Conservation (phyloP, 2,113 vertebrate genomes). For the Capra hircus region DNA sequence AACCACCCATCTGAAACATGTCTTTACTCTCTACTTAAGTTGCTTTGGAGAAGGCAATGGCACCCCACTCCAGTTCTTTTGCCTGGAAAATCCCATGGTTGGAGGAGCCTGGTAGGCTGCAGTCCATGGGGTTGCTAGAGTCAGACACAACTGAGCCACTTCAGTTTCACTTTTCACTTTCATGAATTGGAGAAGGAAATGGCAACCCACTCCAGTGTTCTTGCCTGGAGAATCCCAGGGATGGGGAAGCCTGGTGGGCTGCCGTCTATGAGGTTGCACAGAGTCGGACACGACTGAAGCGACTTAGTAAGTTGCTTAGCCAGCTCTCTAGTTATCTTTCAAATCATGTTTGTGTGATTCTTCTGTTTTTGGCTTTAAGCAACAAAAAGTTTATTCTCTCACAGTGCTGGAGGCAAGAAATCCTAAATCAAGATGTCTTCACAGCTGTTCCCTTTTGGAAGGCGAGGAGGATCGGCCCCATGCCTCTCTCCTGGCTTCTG, state of each 20-base stretch:
- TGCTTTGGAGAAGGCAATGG: background rate
- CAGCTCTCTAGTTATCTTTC: background rate
- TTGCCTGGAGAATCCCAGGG: too few species aligned
- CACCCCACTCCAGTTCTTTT: too few species aligned
- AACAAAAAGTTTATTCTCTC: background rate
- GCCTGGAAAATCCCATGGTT: too few species aligned
- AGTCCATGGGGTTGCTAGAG: too few species aligned
- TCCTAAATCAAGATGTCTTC: background rate
- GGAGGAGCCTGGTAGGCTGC: too few species aligned
- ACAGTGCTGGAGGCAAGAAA: background rate
- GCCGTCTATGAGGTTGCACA: too few species aligned
- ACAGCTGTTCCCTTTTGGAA: background rate
- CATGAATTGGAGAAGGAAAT: too few species aligned
- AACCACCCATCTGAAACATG: background rate
- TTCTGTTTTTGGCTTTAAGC: background rate
- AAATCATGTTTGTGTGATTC: background rate
- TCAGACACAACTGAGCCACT: too few species aligned
- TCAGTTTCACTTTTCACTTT: too few species aligned
- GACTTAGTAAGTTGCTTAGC: background rate
- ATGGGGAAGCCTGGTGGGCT: too few species aligned
- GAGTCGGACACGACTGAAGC: too few species aligned
- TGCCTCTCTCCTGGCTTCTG: background rate
- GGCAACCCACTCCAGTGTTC: too few species aligned
- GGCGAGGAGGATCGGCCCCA: rapidly evolving
- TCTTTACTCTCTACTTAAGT: background rate